Base-by-base conservation (phyloP, 30 jellyfish, hydroid and myxozoan species). In the Hydra vulgaris region DNA sequence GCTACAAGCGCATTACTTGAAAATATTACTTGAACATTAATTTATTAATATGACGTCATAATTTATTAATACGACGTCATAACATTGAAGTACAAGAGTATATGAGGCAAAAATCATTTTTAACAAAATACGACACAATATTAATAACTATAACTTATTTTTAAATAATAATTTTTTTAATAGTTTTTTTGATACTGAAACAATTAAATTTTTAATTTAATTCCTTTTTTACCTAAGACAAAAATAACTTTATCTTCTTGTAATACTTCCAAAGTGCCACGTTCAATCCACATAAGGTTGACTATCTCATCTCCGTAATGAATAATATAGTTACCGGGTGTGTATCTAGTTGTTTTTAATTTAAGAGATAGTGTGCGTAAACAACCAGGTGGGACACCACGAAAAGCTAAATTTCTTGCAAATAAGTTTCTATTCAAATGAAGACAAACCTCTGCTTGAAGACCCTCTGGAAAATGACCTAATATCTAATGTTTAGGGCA, bases 241-340 rank as follows among this genome's bases (percentile, higher is more conserved):
- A 96, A 96, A 1, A 92, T 86, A 25, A 92, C 88, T 0, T 95
- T 92, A 24, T 92, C 98, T 71, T 84, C 84, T 25, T 87, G 96
- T 53, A 92, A 86, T n/a, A 92, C 94, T 80, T 92, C 98, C 21
- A 92, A 96, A 5, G 98, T 92, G 67, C 98, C 98, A 71, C 98
- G 88, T 72, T 96, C 98, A 25, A 92, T 92, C 98, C 98, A 92
- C 78, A 80, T 85, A 69, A 92, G 68, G 83, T 92, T 92, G 67
- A 77, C 81, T 3, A 92, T 86, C 76, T 92, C 98, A 77, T 92
- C 98, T 52, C 98, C 98, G 73, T 87, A 81, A 74, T 92, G 98
- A 53, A 87, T 92, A 18, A 92, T 92, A 72, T 92, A 92, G 73
- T 92, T 95, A 55, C 98, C 98, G n/a, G 98, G 98, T 15, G 98